A percentile compares a stretch with the other conserved stretches of the same genome.
Conservation (phyloP, 2,797 vertebrate species). For the Darevskia nairensis region DNA sequence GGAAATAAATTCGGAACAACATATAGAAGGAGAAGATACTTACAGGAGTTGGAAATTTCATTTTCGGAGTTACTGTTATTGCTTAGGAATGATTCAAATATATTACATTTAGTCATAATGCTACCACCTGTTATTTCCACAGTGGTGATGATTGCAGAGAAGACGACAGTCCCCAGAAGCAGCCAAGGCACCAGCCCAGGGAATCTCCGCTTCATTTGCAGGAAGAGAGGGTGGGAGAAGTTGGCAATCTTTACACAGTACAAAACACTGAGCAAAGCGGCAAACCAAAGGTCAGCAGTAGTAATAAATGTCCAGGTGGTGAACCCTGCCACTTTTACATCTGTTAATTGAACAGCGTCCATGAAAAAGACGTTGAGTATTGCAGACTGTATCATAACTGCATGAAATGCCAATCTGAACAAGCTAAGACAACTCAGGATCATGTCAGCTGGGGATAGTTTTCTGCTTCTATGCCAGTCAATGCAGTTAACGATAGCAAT, state of each 20-base stretch:
- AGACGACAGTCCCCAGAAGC: not conserved
- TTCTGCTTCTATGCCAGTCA: not conserved
- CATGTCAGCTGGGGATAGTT: not conserved
- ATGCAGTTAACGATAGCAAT: not conserved
- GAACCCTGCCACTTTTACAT: fast-evolving
- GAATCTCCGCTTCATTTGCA: not conserved
- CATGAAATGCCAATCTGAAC: not conserved
- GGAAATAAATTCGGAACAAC: not conserved
- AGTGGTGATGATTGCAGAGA: not conserved
- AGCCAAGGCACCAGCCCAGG: not conserved
- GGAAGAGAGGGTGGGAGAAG: not conserved
- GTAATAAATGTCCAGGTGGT: not conserved
- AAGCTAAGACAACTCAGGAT: not conserved
- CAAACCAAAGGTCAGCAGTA: not conserved
- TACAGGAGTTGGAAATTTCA: not conserved
- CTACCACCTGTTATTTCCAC: not conserved
- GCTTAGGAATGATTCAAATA: no score
- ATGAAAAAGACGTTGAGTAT: not conserved
- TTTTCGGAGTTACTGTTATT: not conserved
- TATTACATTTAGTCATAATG: not conserved
- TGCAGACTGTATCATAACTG: no score
- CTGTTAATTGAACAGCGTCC: no score
- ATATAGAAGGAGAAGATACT: not conserved
- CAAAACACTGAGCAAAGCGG: not conserved
- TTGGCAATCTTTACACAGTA: not conserved